Evolutionary conservation across 2,797 vertebrate species (phyloP), one percentile per base, ranked within the genome.

Genomic region (Eptatretus atami): DNA sequence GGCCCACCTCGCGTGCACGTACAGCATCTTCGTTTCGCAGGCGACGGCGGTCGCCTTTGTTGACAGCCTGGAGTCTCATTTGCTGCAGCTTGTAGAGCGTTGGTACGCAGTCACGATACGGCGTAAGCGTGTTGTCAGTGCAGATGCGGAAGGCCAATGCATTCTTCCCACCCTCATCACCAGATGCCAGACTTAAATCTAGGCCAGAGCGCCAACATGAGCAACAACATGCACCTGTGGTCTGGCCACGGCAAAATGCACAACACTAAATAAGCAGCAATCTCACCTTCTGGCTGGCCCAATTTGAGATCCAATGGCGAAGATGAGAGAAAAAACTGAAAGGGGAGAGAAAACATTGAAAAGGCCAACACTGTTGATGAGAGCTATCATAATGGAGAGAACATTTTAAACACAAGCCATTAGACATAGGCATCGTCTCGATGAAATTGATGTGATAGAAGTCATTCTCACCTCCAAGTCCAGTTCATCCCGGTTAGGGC

Each of bases 401-500:
- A 44, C 31, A 44, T 44, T 44, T 44, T 44, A 4, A 44, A 44
- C 31, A 44, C 31, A 44, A 44, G 31, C 31, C 31, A 44, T 44
- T 44, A n/a, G 31, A 44, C 6, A 44, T 44, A 44, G n/a, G 31
- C 31, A 44, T 44, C 31, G 6, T 44, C 6, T 4, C 57, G 25
- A n/a, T 61, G 9, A 25, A 61, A 25, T 61, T 24, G n/a, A 61
- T n/a, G 57, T n/a, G 57, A 10, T 61, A 1, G 25, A 12, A 61
- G 9, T 2, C 9, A 61, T 12, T n/a, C 57, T n/a, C 57, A 52
- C 65, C 52, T 70, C 66, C 78, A 95, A 88, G 82, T 98, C 90
- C 75, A 87, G 82, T 66, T 98, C 92, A 69, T 98, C 90, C 74
- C 95, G 96, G 69, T 96, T 74, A n/a, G 92, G 78, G 52, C 88